Conservation (phyloP, 92 coral and sea anemone genomes). For the Phenganax stokvisi region DNA sequence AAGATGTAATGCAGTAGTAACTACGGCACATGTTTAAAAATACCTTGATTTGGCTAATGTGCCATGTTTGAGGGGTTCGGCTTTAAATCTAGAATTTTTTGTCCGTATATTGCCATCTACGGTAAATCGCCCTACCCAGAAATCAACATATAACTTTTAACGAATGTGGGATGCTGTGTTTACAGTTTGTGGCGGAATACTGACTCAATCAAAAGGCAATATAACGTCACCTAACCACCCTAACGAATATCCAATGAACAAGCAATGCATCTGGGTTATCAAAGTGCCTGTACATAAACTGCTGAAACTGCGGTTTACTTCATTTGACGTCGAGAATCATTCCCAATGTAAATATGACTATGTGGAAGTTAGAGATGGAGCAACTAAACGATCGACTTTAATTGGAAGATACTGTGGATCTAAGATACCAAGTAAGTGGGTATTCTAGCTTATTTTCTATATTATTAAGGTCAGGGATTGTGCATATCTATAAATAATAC, state of each 20-base stretch:
- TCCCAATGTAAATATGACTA: slow-evolving; percentile 12
- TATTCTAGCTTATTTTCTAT: not conserved
- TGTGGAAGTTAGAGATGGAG: slow-evolving; percentile 23
- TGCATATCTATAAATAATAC: no score
- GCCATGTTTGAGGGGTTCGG: no score
- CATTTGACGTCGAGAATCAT: slow-evolving; percentile 31
- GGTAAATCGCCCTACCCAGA: no score
- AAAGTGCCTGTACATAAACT: slow-evolving; percentile 27
- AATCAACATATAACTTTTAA: no score
- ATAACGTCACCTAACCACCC: slow-evolving; percentile 15
- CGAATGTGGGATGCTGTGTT: not conserved
- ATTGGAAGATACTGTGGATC: slow-evolving; percentile 24
- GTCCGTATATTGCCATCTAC: no score
- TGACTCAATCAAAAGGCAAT: slow-evolving; percentile 5
- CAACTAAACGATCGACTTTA: not conserved
- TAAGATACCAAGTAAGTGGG: slow-evolving; percentile 21
- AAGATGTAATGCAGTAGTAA: not conserved
- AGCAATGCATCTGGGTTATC: slow-evolving; percentile 25
- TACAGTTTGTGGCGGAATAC: slow-evolving; percentile 24
- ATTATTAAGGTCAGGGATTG: no score
- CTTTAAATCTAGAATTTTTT: no score
- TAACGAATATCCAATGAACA: not conserved
- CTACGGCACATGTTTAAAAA: no score
- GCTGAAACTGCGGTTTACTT: slow-evolving; percentile 6
- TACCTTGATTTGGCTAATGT: no score